phyloP scores from a whole-genome alignment of 2,113 vertebrate genomes.

The Fregetta grallaria region DNA sequence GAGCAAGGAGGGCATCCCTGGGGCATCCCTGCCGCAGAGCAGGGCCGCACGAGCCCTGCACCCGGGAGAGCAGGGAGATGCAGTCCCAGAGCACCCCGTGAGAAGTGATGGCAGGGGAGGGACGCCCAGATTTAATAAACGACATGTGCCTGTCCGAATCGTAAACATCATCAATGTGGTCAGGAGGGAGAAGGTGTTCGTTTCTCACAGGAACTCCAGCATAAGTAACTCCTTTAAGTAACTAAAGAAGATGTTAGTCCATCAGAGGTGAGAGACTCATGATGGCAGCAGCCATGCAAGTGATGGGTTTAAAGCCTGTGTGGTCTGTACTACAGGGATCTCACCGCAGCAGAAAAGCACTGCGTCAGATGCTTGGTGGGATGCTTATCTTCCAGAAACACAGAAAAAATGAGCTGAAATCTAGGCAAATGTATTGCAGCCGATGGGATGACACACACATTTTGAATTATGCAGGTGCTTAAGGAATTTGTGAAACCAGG shows the following conservation, averaged over 20 bases:
- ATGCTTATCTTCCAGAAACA: background rate
- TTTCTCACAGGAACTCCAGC: background rate
- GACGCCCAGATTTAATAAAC: accelerated
- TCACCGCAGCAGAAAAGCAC: background rate
- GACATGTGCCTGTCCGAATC: accelerated
- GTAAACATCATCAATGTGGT: background rate
- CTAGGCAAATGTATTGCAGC: background rate
- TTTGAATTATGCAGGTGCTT: background rate
- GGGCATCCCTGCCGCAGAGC: accelerated
- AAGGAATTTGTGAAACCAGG: background rate
- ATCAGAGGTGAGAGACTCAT: background rate
- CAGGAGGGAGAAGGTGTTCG: background rate
- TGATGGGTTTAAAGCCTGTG: background rate
- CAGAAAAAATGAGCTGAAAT: background rate
- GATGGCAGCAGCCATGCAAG: background rate
- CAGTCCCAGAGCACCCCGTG: background rate
- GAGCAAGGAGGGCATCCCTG: background rate
- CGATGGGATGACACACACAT: background rate
- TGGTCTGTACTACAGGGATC: background rate
- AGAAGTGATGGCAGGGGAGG: background rate
- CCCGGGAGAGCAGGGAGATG: too few relatives aligned
- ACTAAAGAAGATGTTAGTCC: background rate
- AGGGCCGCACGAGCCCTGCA: accelerated
- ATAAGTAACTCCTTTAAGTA: background rate
- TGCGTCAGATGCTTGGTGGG: background rate